phyloP scores from a whole-genome alignment of 1,140 invertebrate genomes.

The Drosophila sproati region DNA sequence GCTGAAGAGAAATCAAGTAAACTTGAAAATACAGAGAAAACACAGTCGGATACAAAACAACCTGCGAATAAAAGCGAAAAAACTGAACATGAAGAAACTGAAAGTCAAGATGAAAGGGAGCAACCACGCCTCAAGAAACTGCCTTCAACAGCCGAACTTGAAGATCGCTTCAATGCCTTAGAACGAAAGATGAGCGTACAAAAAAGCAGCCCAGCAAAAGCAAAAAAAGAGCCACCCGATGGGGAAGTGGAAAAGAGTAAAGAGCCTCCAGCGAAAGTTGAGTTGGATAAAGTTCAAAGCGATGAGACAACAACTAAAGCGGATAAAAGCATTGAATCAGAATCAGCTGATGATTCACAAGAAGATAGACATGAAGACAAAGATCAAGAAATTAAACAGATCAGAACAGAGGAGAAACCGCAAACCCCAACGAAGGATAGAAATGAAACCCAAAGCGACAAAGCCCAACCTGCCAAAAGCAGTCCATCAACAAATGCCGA shows the following conservation, averaged over 20 bases:
- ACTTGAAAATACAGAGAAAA: slow-evolving; percentile 24
- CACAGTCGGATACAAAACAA: slow-evolving; percentile 29
- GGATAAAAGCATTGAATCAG: neutral
- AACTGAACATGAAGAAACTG: neutral
- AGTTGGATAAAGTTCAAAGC: neutral
- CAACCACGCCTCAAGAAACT: slow-evolving; percentile 67
- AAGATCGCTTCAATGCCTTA: slow-evolving; percentile 75
- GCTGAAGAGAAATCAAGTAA: slow-evolving; percentile 48
- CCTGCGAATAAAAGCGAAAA: slow-evolving; percentile 20
- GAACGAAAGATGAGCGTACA: slow-evolving; percentile 71
- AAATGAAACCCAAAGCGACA: neutral
- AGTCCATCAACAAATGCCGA: neutral
- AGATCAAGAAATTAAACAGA: neutral
- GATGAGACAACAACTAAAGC: neutral
- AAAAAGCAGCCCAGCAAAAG: slow-evolving; percentile 61
- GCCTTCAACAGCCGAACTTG: slow-evolving; percentile 76
- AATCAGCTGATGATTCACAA: neutral
- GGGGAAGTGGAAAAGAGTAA: slow-evolving; percentile 10
- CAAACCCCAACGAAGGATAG: neutral
- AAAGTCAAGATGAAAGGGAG: slow-evolving; percentile 16
- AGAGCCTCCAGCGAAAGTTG: neutral
- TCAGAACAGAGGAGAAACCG: neutral
- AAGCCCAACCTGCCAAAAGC: neutral
- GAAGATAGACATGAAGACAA: neutral
- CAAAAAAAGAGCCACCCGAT: slow-evolving; percentile 75